Percentiles rank a stretch among this genome's conserved stretches.
Evolutionary conservation across 2,888 invertebrate genomes (phyloP).

Genomic region (Nomada lathburiana): DNA sequence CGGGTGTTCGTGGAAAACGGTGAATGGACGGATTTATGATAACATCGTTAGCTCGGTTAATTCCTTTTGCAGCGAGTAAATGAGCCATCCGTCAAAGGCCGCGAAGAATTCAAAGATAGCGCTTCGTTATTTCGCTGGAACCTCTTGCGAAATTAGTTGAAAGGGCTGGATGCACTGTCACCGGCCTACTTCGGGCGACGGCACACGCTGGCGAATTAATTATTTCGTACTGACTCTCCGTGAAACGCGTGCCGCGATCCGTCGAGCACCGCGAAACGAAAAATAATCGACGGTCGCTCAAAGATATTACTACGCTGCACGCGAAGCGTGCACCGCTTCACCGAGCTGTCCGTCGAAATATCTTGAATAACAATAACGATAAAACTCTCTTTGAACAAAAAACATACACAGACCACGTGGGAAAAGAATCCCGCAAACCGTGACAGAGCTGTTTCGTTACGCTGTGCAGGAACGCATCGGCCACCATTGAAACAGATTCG

Average conservation of each 20-base stretch:
- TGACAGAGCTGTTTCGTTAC: too few species aligned
- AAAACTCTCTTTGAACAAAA: too few species aligned
- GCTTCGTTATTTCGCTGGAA: constrained; percentile 24
- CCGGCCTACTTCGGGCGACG: neutral
- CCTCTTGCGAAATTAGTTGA: neutral
- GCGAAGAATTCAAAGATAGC: constrained; percentile 29
- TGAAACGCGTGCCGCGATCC: neutral
- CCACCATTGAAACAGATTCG: too few species aligned
- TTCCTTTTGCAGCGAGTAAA: constrained; percentile 25
- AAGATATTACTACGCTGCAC: neutral
- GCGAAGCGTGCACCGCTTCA: too few species aligned
- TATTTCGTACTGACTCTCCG: neutral
- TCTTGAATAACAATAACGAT: too few species aligned
- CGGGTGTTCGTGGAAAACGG: neutral
- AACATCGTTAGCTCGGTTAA: constrained; percentile 41
- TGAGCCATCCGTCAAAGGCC: constrained; percentile 41
- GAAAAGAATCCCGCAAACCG: too few species aligned
- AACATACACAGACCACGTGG: too few species aligned
- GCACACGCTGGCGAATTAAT: neutral
- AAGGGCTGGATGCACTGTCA: constrained; percentile 10
- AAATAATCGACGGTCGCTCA: neutral
- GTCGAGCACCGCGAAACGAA: neutral
- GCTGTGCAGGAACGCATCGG: too few species aligned
- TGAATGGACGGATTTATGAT: constrained; percentile 36
- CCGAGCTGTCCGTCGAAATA: neutral